Evolutionary conservation across 2,797 vertebrate species (phyloP), one percentile per base, ranked within the genome.

Genomic region (Rachycentron canadum): DNA sequence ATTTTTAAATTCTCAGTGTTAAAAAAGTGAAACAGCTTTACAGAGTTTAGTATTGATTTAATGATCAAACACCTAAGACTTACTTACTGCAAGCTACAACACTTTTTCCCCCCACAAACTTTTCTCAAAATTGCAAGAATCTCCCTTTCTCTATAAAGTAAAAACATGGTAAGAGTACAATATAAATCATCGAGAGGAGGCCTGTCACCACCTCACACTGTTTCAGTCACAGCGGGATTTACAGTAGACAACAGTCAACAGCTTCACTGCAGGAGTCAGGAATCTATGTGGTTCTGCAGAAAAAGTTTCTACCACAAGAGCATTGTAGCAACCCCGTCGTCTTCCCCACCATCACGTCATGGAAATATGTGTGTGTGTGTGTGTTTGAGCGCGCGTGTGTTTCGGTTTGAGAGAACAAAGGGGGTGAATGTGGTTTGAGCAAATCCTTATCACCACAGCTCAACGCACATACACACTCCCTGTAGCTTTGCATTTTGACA

Each of bases 371-470:
- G 50, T 25, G 61, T 81, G 58, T 58, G 25, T 17, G 25, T 50
- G 68, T 68, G 58, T 76, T 47, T 25, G 78, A 70, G 55, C 69
- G 43, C 62, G 69, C 69, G 81, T 86, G 80, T 84, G 74, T 89
- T 85, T 90, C 77, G 32, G 67, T 86, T 90, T 76, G 67, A 82
- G 72, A 91, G 84, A 93, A 90, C 89, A 91, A 88, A 89, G 87
- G 73, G 85, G 84, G 67, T 84, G 84, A 89, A 36, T 91, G 92
- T 82, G 91, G 91, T 93, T 91, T 82, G 68, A 91, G 85, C 89
- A 83, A 88, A 91, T 92, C 87, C 89, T 90, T 86, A 91, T 90
- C 90, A 89, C 88, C 80, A 79, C 86, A 85, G 84, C 81, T 71
- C 49, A 21, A 47, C 67, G 81, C 72, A 70, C 81, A 81, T 45